Percentiles rank a stretch among this genome's conserved stretches.
Evolutionary conservation across 2,797 vertebrate species (phyloP).

Genomic region (Falco columbarius): DNA sequence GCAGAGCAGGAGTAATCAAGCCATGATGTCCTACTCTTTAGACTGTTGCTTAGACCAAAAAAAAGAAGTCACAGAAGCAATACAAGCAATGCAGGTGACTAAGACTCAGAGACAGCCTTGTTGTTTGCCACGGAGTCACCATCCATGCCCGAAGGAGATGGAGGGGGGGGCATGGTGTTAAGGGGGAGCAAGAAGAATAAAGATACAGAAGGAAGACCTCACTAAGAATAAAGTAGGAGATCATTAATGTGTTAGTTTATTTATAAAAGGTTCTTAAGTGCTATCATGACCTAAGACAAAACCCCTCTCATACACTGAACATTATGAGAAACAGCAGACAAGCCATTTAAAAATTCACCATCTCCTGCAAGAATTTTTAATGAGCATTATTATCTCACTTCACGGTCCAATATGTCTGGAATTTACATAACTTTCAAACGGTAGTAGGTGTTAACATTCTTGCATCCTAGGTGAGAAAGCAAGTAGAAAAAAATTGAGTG

Average conservation of each 20-base stretch:
- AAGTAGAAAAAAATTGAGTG: neutral
- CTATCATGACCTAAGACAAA: neutral
- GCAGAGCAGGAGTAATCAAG: neutral
- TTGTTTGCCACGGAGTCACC: neutral
- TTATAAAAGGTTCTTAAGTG: neutral
- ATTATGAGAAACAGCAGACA: neutral
- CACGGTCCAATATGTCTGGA: neutral
- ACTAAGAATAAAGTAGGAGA: neutral
- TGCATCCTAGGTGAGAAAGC: neutral
- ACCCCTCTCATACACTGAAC: rapidly evolving
- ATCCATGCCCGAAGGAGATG: neutral
- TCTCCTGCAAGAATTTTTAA: neutral
- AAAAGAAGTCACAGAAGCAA: neutral
- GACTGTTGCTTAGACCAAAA: neutral
- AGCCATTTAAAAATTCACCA: neutral
- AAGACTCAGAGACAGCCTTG: neutral
- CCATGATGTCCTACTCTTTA: neutral
- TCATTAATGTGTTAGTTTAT: neutral
- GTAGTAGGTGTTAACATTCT: neutral
- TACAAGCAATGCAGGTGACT: neutral
- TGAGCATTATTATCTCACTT: neutral
- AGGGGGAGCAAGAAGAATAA: neutral
- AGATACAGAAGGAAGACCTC: neutral
- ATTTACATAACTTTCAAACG: neutral
- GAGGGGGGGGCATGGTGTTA: neutral